A percentile compares a stretch with the other conserved stretches of the same genome.
These are phyloP conservation scores for Tetranychus piercei DNA, from an alignment of 2,888 invertebrate genomes.

Conservation along the genomic window DNA sequence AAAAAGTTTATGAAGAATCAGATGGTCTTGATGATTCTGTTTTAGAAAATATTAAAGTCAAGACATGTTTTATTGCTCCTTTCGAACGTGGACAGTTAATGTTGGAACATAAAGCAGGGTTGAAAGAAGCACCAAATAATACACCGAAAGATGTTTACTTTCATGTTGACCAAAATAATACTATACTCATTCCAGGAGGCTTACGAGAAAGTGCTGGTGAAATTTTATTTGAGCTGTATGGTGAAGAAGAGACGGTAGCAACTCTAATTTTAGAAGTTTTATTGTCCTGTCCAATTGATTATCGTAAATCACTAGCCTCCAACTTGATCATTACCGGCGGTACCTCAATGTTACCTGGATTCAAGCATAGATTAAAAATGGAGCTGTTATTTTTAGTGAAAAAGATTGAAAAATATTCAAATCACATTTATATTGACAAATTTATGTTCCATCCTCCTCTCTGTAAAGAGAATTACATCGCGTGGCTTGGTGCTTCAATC, in stretches of 20 bases:
- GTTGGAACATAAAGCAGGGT: conserved; percentile 13
- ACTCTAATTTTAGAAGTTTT: conserved; percentile 69
- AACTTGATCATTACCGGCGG: conserved; percentile 77
- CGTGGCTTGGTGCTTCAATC: conserved; percentile 69
- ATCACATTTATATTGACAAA: conserved; percentile 42
- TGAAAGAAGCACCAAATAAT: conserved; percentile 26
- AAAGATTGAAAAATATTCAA: conserved; percentile 42
- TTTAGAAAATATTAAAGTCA: conserved; percentile 29
- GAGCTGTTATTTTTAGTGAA: conserved; percentile 53
- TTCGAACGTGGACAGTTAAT: conserved; percentile 45
- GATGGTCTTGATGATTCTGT: conserved; percentile 9
- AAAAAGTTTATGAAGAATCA: conserved; percentile 10
- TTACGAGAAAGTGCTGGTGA: conserved; percentile 65
- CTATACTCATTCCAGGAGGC: conserved; percentile 46
- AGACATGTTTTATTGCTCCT: conserved; percentile 70
- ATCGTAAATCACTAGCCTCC: conserved; percentile 52
- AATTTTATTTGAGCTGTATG: conserved; percentile 63
- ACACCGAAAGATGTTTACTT: conserved; percentile 43
- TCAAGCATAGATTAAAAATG: conserved; percentile 54
- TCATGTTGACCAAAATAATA: conserved; percentile 44
- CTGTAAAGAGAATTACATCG: conserved; percentile 57
- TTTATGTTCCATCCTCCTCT: conserved; percentile 66
- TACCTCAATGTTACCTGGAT: conserved; percentile 59
- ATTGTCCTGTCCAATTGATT: conserved; percentile 60
- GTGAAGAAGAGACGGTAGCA: conserved; percentile 58